Base-by-base conservation (phyloP, 2,797 vertebrate genomes). In the Emys orbicularis region DNA sequence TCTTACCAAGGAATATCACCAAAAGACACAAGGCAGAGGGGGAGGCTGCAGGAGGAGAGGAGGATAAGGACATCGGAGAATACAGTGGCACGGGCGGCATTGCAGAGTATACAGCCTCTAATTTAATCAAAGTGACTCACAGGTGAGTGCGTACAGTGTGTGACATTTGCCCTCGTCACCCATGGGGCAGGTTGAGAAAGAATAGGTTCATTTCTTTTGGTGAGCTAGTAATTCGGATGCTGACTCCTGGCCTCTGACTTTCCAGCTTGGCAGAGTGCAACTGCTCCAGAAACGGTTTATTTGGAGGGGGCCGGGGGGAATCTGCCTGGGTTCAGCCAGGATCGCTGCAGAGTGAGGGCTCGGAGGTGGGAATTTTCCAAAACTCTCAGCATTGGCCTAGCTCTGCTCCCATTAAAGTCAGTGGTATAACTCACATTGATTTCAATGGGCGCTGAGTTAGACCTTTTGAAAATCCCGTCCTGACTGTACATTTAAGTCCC, bases 71-170 rank as follows among this genome's bases (percentile, higher is more conserved):
- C 6, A 0, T 59, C 72, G 95, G 88, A 19, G 98, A 99, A 65
- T 99, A 98, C 96, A 99, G 99, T 31, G 99, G 99, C 41, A 99
- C 99, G 9, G 99, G 99, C 3, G 98, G 98, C 74, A 95, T 98
- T 90, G 98, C 95, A 1, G 97, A 98, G 18, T 95, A 98, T 31
- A 25, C 91, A 4, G 96, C 98, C 27, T 98, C 99, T 61, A 98
- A 98, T 74, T 98, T 99, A 50, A 98, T 99, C 93, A 99, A 99
- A 98, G 99, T 99, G 89, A 99, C 99, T 9, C 99, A 99, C 93
- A 99, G 99, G 99, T 99, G 90, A 97, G 98, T 54, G 57, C 59
- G 12, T 0, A 0, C 2, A 31, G 10, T 50, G 0, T 2, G 4
- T 57, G 57, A 68, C 74, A 8, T 59, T 52, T 79, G 27, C 31